Base-by-base conservation (phyloP, 53 echinoderm and acorn worm genomes). In the Crossaster papposus region DNA sequence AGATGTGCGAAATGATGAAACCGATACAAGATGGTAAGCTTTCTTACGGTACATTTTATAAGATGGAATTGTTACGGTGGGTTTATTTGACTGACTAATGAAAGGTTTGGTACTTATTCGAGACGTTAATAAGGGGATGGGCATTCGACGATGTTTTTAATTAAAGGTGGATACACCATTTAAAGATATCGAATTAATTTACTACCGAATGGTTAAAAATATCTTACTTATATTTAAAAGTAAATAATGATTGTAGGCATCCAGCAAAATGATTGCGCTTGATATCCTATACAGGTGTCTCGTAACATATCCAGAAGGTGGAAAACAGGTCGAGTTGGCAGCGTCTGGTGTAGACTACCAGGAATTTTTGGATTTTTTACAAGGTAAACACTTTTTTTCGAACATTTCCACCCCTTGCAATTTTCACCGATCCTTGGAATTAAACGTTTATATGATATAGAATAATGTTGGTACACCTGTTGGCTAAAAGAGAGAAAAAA, bases 311-410 rank as follows among this genome's bases (percentile, higher is more conserved):
- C 62, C 77, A 15, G 81, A 90, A 15, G 62, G 79, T 18, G 88
- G 79, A 0, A 91, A 91, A 54, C 23, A 24, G 0, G 88, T 91
- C n/a, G 80, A 64, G 15, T 14, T 86, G 30, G 35, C 70, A 14
- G 91, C 70, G 51, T 63, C 55, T 6, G 94, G 94, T 8, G 84
- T 72, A 22, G 94, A 94, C 35, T 92, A 89, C 23, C 54, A 55
- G 5, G 92, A 94, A 64, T 82, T 93, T 77, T 44, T 93, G 24
- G 35, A 78, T 2, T 28, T 35, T 17, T 64, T 83, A 29, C 36
- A 58, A 90, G 93, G 93, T 93, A 93, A 0, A 62, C 11, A 2
- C 0, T 17, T 62, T 0, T 62, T 23, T 62, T 18, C 23, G 31
- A 26, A n/a, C 72, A 8, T 31, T 14, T 29, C 10, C 13, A 0